phyloP scores from a whole-genome alignment of 2,113 vertebrate genomes.

The Psephotus haematonotus region DNA sequence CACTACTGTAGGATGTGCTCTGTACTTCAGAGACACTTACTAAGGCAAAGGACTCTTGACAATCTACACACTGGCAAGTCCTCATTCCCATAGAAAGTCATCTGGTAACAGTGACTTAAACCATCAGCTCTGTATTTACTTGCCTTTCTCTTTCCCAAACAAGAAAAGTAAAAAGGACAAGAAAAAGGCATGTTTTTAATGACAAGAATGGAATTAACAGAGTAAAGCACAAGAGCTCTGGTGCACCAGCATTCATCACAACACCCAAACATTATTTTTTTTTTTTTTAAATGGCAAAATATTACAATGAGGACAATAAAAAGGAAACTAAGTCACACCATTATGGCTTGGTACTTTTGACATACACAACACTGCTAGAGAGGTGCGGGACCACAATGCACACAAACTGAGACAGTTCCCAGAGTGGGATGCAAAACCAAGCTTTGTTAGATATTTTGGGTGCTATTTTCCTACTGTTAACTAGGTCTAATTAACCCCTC shows the following conservation, averaged over 20 bases:
- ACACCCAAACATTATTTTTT: neutral
- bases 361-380: neutral
- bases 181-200: neutral
- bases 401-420: neutral
- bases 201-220: neutral
- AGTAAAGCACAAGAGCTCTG: neutral
- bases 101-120: slow-evolving; percentile 30
- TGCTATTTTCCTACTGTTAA: neutral
- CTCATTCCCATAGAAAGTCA: slow-evolving; percentile 42
- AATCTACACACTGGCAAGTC: slow-evolving; percentile 45
- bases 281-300: too few species aligned
- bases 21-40: slow-evolving; percentile 16
- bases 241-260: neutral
- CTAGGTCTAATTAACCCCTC: neutral
- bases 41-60: slow-evolving; percentile 58
- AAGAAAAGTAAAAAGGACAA: neutral
- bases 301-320: neutral
- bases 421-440: neutral
- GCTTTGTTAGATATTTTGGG: neutral
- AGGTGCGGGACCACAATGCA: neutral
- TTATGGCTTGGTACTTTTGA: neutral
- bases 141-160: neutral
- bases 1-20: slow-evolving; percentile 7
- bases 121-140: slow-evolving; percentile 7
- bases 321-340: neutral